Conservation (phyloP, 1,140 invertebrate genomes). For the Diabrotica virgifera region DNA sequence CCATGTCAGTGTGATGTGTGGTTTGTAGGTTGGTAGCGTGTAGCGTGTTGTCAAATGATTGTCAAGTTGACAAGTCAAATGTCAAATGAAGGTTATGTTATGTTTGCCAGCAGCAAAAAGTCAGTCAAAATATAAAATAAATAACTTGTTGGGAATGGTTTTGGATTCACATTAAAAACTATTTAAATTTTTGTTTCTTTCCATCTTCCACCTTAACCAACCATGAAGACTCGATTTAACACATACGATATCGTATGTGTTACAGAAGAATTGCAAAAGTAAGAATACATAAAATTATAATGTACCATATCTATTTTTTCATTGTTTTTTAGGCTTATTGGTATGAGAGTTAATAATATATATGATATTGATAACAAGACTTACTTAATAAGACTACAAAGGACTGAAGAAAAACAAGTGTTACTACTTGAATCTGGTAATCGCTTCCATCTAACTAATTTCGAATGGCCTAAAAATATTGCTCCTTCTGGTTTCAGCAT, state of each 20-base stretch:
- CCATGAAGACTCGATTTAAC: constrained; percentile 89
- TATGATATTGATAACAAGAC: constrained; percentile 98
- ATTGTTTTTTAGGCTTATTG: constrained; percentile 67
- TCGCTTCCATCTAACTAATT: constrained; percentile 89
- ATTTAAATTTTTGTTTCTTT: background rate
- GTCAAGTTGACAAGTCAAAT: too few species aligned
- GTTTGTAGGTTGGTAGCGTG: too few species aligned
- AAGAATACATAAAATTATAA: constrained; percentile 39
- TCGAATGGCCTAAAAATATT: constrained; percentile 98
- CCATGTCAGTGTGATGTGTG: too few species aligned
- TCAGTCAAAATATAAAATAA: background rate
- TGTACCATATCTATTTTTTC: constrained; percentile 28
- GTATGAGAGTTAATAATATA: constrained; percentile 93
- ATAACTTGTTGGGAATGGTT: background rate
- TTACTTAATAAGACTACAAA: constrained; percentile 88
- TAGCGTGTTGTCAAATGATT: too few species aligned
- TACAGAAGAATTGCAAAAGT: constrained; percentile 82
- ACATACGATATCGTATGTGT: constrained; percentile 87
- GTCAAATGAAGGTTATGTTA: too few species aligned
- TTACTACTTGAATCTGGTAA: constrained; percentile 93
- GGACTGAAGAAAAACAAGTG: constrained; percentile 78
- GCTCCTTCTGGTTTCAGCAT: constrained; percentile 95
- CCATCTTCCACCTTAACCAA: background rate
- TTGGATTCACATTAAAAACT: background rate
- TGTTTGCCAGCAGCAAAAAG: too few species aligned